phyloP scores from a whole-genome alignment of 2,888 invertebrate genomes.

The Camptogramma bilineatum region DNA sequence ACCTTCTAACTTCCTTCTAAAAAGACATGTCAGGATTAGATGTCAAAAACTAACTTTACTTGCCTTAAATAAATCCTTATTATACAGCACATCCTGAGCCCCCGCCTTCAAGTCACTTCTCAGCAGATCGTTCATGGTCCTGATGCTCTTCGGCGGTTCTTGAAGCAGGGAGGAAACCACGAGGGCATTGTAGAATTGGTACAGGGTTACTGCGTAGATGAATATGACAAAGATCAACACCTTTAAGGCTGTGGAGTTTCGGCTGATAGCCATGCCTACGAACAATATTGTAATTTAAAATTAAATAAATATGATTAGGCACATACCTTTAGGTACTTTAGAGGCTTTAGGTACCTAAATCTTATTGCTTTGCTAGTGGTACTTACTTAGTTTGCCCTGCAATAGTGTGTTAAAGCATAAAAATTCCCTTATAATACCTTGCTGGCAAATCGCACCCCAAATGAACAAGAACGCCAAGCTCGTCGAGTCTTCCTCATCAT shows the following conservation, averaged over 20 bases:
- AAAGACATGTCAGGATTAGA: too few relatives aligned
- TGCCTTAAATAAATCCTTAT: conserved; percentile 87
- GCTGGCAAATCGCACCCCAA: conserved; percentile 77
- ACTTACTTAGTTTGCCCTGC: too few relatives aligned
- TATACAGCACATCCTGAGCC: conserved; percentile 87
- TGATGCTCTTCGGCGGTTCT: conserved; percentile 87
- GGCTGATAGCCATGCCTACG: conserved; percentile 73
- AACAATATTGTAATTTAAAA: too few relatives aligned
- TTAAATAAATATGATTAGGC: too few relatives aligned
- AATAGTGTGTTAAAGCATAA: too few relatives aligned
- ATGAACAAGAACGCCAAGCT: conserved; percentile 77
- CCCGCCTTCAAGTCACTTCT: conserved; percentile 86
- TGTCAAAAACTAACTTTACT: too few relatives aligned
- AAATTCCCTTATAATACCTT: too few relatives aligned
- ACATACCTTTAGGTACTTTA: too few relatives aligned
- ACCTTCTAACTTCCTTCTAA: too few relatives aligned
- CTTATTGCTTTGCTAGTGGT: too few relatives aligned
- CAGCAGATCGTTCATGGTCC: conserved; percentile 84
- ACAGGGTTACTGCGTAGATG: conserved; percentile 86
- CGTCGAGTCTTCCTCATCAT: conserved; percentile 66
- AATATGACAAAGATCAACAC: conserved; percentile 82
- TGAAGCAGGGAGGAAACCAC: conserved; percentile 88
- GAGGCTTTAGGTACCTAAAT: too few relatives aligned
- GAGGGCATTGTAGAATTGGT: conserved; percentile 89
- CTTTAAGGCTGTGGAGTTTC: conserved; percentile 79